Evolutionary conservation across 1,140 invertebrate genomes (phyloP).

Genomic region (Diachasma alloeum): DNA sequence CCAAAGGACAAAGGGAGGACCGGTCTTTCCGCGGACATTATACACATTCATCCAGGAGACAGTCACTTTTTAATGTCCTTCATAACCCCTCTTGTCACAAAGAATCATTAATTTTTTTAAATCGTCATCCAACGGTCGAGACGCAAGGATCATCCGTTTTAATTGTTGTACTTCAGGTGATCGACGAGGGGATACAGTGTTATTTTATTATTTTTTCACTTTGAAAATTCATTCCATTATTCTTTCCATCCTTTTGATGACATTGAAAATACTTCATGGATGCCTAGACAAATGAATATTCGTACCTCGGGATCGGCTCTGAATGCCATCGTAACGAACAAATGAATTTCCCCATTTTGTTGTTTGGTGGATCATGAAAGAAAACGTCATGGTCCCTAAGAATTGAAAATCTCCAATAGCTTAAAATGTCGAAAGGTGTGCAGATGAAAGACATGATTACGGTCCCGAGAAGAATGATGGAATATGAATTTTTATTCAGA

Average conservation of each 20-base stretch:
- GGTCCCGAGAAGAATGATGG: background rate
- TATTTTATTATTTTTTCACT: background rate
- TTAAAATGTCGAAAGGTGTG: slow-evolving; percentile 1
- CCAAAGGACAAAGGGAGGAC: slow-evolving; percentile 49
- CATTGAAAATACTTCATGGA: slow-evolving; percentile 3
- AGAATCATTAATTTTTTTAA: slow-evolving; percentile 30
- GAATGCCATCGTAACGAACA: background rate
- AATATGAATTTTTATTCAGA: background rate
- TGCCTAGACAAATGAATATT: slow-evolving; percentile 17
- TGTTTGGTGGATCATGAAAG: background rate
- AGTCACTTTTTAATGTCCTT: slow-evolving; percentile 5
- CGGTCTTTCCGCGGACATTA: slow-evolving; percentile 36
- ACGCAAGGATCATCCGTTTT: slow-evolving; percentile 11
- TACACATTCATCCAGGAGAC: background rate
- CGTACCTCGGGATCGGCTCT: background rate
- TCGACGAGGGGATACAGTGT: background rate
- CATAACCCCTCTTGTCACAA: slow-evolving; percentile 16
- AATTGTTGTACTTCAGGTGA: background rate
- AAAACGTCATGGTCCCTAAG: slow-evolving; percentile 4
- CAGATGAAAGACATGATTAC: background rate
- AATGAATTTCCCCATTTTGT: slow-evolving; percentile 15
- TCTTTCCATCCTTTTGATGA: background rate
- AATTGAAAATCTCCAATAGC: slow-evolving; percentile 15
- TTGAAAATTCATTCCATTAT: slow-evolving; percentile 11
- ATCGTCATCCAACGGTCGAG: slow-evolving; percentile 18